Conservation (phyloP, 2,888 invertebrate species). For the Seira ritae region DNA sequence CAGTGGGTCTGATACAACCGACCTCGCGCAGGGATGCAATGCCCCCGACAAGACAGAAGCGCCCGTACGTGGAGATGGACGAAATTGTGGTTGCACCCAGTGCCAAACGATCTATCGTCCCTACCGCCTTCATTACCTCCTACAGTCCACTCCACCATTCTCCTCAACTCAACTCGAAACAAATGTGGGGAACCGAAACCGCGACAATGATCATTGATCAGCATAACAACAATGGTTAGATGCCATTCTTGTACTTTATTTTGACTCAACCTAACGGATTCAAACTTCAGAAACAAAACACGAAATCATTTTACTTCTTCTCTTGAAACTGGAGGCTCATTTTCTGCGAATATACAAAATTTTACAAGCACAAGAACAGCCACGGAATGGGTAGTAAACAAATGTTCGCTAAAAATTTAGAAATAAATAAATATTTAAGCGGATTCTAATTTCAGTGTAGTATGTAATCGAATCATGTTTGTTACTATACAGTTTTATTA, state of each 20-base stretch:
- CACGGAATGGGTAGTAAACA: neutral
- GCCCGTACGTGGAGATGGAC: slow-evolving; percentile 70
- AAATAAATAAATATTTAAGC: neutral
- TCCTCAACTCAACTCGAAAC: slow-evolving; percentile 69
- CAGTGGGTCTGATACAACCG: slow-evolving; percentile 25
- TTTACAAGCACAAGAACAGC: neutral
- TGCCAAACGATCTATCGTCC: slow-evolving; percentile 72
- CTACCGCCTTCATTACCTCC: slow-evolving; percentile 69
- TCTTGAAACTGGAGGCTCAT: slow-evolving; percentile 12
- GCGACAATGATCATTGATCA: slow-evolving; percentile 73
- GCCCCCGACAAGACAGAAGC: slow-evolving; percentile 71
- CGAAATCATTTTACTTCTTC: slow-evolving; percentile 1
- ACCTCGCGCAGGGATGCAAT: slow-evolving; percentile 29
- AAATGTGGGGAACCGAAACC: slow-evolving; percentile 68
- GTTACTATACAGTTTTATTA: neutral
- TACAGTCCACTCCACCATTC: slow-evolving; percentile 71
- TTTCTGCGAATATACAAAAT: slow-evolving; percentile 9
- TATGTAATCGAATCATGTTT: neutral
- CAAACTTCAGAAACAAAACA: neutral
- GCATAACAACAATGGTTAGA: slow-evolving; percentile 73
- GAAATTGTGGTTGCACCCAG: slow-evolving; percentile 71
- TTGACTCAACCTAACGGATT: no score
- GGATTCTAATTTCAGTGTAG: neutral
- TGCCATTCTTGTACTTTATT: neutral
- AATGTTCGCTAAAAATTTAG: neutral